Conservation (phyloP, 1,140 invertebrate genomes). For the Brachionus manjavacas region DNA sequence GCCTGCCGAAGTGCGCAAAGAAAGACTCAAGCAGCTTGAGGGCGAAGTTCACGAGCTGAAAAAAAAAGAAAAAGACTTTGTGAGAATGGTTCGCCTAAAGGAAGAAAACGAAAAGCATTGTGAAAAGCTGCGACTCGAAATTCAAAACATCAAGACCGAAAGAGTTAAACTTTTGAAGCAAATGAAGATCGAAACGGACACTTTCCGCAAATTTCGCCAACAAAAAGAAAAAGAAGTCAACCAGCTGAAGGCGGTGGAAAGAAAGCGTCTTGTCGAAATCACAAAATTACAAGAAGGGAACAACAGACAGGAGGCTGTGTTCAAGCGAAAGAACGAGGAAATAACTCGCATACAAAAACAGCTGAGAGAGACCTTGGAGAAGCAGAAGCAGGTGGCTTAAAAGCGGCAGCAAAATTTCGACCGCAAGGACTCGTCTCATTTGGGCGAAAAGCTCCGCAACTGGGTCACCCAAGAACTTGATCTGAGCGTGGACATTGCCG, state of each 20-base stretch:
- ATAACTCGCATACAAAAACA: constrained; percentile 71
- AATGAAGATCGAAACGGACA: constrained; percentile 76
- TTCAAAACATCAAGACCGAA: constrained; percentile 70
- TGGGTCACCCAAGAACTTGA: constrained; percentile 70
- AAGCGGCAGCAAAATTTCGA: constrained; percentile 46
- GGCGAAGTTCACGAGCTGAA: constrained; percentile 68
- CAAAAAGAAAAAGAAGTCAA: constrained; percentile 73
- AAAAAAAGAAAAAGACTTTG: constrained; percentile 70
- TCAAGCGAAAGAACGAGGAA: constrained; percentile 77
- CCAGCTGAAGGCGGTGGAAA: constrained; percentile 70
- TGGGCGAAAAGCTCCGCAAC: constrained; percentile 51
- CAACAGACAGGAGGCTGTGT: constrained; percentile 72
- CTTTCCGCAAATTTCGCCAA: constrained; percentile 71
- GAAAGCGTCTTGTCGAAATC: constrained; percentile 73
- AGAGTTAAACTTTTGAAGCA: constrained; percentile 75
- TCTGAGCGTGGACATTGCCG: constrained; percentile 67
- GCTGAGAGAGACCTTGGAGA: constrained; percentile 62
- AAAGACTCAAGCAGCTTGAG: constrained; percentile 72
- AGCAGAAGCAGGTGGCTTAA: constrained; percentile 58
- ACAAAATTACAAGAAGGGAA: constrained; percentile 71
- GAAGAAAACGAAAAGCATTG: constrained; percentile 76
- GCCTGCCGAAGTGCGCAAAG: constrained; percentile 65
- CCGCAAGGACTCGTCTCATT: constrained; percentile 13
- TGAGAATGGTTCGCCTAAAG: constrained; percentile 71
- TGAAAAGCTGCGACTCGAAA: constrained; percentile 68